Evolutionary conservation across 2,113 vertebrate genomes (phyloP), one percentile per base, ranked within the genome.

Genomic region (Pyrgilauda ruficollis): DNA sequence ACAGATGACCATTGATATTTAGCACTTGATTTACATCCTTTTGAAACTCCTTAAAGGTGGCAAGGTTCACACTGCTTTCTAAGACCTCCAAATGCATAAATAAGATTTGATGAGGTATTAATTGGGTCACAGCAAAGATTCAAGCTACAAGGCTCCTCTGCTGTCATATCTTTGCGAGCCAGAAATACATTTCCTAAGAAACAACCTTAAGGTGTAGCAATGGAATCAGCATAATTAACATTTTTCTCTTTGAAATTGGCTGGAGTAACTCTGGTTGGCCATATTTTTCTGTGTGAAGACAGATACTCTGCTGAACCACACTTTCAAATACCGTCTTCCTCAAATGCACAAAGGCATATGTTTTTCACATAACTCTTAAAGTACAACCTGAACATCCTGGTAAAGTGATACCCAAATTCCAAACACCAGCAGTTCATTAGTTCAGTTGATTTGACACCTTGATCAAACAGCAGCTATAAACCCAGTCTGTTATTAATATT

Each of bases 151-250:
- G 43, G 13, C 23, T 84, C 33, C 47, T 93, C 64, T 67, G 23
- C 59, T 69, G 39, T 47, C 78, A 74, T 0, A 0, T 43, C 59
- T 91, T 69, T 47, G 13, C 0, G 0, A 96, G 63, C 10, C 63
- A 94, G 72, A 91, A 87, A 90, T 23, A 59, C 4, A 55, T 47
- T 61, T 46, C 64, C 27, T 52, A 77, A 74, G 53, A 80, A 70
- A 74, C 24, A 87, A 73, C 31, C 27, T 28, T 43, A 87, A 93
- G 46, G 41, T 77, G 23, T 44, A 56, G 50, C 0, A 0, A 76
- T 23, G 35, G 78, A 92, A 89, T 77, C 56, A 49, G 22, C 10
- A 19, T 15, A 91, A 95, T 84, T 64, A 70, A 37, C 17, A 44
- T 63, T 63, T 30, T 81, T 31, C 20, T 58, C 21, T 15, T 82